Evolutionary conservation across 2,113 vertebrate genomes (phyloP).

Genomic region (Baryphthengus martii): DNA sequence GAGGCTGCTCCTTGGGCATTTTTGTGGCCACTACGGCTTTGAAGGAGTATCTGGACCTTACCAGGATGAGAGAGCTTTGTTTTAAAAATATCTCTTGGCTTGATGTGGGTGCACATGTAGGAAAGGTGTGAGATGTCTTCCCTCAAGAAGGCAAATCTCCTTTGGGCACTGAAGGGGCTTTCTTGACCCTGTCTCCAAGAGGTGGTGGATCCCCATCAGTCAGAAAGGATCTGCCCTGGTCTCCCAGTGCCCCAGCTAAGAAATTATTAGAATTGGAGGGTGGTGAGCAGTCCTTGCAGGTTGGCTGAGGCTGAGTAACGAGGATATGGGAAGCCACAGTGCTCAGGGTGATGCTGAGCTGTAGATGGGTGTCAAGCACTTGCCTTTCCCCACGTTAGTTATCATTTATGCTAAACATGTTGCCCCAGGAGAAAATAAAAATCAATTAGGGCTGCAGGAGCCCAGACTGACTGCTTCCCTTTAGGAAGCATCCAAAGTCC

Average conservation of each 20-base stretch:
- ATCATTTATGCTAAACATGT: neutral
- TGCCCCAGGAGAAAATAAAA: neutral
- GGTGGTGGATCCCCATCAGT: neutral
- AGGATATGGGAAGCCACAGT: fast-evolving
- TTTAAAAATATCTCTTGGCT: neutral
- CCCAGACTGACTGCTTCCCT: neutral
- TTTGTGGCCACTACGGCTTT: neutral
- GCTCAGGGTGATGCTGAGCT: neutral
- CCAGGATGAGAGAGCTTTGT: neutral
- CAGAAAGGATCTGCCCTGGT: neutral
- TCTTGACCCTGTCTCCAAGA: neutral
- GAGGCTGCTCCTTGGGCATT: neutral
- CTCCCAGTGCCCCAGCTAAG: neutral
- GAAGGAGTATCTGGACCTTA: neutral
- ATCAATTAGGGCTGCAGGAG: neutral
- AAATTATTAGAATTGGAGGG: neutral
- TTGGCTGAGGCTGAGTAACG: neutral
- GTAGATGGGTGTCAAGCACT: fast-evolving
- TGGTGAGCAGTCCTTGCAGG: neutral
- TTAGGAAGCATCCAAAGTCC: constrained; percentile 3
- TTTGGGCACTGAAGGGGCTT: neutral
- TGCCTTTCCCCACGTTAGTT: neutral
- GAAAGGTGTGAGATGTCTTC: neutral
- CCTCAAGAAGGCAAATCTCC: neutral
- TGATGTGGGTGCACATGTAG: neutral